Conservation (phyloP, 2,888 invertebrate genomes). For the Prosopocoilus inquinatus region DNA sequence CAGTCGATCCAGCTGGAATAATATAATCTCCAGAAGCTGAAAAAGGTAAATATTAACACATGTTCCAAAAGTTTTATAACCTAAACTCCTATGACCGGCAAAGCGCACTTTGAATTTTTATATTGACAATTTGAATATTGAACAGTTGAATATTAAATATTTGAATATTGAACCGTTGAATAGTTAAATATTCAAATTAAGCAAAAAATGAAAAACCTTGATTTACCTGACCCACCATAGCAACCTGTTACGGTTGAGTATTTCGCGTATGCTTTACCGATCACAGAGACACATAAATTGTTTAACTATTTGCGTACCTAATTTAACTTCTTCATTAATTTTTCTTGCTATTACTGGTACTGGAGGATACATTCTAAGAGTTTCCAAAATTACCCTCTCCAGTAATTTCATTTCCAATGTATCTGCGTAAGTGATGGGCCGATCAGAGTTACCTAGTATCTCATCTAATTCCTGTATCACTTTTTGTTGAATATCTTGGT, state of each 20-base stretch:
- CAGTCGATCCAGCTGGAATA: conserved; percentile 69
- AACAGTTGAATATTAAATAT: no score
- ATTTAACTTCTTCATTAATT: conserved; percentile 67
- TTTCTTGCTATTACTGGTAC: conserved; percentile 76
- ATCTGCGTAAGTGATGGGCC: conserved; percentile 76
- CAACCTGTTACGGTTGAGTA: no score
- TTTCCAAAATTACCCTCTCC: conserved; percentile 79
- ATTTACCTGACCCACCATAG: no score
- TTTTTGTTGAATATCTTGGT: conserved; percentile 70
- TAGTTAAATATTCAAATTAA: no score
- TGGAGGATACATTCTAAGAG: conserved; percentile 75
- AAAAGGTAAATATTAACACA: conserved; percentile 18
- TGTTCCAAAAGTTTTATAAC: no score
- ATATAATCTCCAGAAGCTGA: conserved; percentile 63
- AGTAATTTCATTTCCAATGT: conserved; percentile 84
- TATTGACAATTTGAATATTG: no score
- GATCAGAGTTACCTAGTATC: conserved; percentile 74
- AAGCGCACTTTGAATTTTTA: no score
- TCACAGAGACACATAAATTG: no score
- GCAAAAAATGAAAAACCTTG: no score
- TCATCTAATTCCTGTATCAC: conserved; percentile 71
- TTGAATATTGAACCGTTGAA: no score
- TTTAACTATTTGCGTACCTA: conserved; percentile 55
- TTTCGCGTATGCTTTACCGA: no score
- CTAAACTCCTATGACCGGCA: no score